A percentile compares a stretch with the other conserved stretches of the same genome.
Conservation (phyloP, 2,888 invertebrate genomes). For the Geophilus truncorum region DNA sequence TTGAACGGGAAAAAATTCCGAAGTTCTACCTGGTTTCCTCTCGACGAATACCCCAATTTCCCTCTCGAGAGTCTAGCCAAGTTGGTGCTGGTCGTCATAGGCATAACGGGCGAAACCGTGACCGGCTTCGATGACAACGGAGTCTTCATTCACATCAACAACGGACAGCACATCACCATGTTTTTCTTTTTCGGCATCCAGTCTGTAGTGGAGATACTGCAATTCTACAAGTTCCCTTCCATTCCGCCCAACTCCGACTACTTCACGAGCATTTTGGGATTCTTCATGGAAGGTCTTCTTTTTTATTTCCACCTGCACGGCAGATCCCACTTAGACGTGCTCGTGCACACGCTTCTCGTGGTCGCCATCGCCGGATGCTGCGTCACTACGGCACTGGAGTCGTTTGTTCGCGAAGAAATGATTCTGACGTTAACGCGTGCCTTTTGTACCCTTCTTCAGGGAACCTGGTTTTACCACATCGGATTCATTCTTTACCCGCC, state of each 20-base stretch:
- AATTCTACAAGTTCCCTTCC: constrained; percentile 43
- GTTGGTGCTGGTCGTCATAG: constrained; percentile 39
- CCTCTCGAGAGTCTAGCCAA: not conserved
- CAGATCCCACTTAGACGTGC: constrained; percentile 46
- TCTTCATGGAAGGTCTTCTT: constrained; percentile 51
- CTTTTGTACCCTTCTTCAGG: constrained; percentile 52
- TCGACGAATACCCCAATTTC: constrained; percentile 1
- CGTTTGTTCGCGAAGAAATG: constrained; percentile 46
- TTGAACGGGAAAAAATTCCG: not conserved
- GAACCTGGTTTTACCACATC: constrained; percentile 55
- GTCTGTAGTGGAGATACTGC: constrained; percentile 49
- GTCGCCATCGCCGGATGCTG: constrained; percentile 47
- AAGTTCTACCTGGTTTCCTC: not conserved
- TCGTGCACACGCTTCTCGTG: constrained; percentile 51
- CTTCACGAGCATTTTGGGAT: constrained; percentile 47
- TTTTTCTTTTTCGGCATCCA: constrained; percentile 52
- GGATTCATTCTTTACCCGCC: constrained; percentile 54
- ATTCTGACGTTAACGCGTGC: constrained; percentile 47
- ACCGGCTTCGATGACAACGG: constrained; percentile 47
- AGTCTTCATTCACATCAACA: constrained; percentile 47
- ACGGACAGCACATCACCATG: constrained; percentile 55
- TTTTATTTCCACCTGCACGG: constrained; percentile 54
- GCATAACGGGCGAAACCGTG: constrained; percentile 46
- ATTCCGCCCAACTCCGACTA: constrained; percentile 51
- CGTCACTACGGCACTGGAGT: constrained; percentile 47